Evolutionary conservation across 2,797 vertebrate genomes (phyloP), one percentile per base, ranked within the genome.

Genomic region (Fistularia tabacaria): DNA sequence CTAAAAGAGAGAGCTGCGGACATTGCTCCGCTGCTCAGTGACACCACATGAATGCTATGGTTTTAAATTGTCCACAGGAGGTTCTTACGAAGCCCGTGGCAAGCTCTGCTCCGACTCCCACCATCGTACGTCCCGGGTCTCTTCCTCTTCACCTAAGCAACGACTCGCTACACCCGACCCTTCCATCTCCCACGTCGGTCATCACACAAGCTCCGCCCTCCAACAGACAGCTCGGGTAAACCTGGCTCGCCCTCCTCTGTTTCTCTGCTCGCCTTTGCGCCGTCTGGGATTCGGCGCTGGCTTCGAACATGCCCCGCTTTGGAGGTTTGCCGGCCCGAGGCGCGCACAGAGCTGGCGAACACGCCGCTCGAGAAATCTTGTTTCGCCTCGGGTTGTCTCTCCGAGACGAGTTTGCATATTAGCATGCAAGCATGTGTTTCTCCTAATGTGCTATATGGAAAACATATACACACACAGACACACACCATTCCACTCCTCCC

Each of bases 111-210:
- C 95, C 95, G 0, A 98, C 95, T 25, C 95, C 96, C 37, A 95
- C 97, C 67, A 97, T 99, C 44, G 92, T 98, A 51, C 94, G 96
- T 25, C 97, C 97, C 0, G 95, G 94, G 61, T 98, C 96, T 44
- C 91, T 99, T 68, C 95, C 95, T 3, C 93, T 99, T 49, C 94
- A 94, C 76, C 68, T 96, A 82, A 92, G 92, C 54, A 95, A 94
- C 54, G 96, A 99, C 49, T 71, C 92, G 5, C 89, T 98, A 54
- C 93, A 95, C 51, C 93, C 94, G 41, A 95, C 95, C 1, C 90
- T 98, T 74, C 95, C 96, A 5, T 99, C 96, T n/a, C 97, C 97
- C 12, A 99, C 97, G 25, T 99, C 97, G 0, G 97, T 99, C 85
- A 99, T 99, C 85, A 99, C 97, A 12, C 95, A 97, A 88, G 92